Percentiles rank a stretch among this genome's conserved stretches.
phyloP scores from a whole-genome alignment of 2,888 invertebrate species.

The Conistra vaccinii region DNA sequence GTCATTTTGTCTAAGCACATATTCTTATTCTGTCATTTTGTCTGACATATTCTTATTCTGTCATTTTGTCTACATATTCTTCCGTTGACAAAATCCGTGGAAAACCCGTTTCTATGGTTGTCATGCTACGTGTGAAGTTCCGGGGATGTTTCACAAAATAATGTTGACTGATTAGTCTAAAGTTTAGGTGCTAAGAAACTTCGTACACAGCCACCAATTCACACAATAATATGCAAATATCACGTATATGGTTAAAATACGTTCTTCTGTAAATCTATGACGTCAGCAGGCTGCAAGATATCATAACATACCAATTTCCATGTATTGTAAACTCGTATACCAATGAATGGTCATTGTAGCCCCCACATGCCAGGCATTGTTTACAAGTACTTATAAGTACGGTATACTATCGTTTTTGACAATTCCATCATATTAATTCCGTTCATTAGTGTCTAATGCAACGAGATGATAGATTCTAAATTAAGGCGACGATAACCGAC shows the following conservation, averaged over 20 bases:
- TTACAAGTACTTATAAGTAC: neutral
- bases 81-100: too few relatives aligned
- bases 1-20: too few relatives aligned
- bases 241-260: neutral
- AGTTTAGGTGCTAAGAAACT: constrained; percentile 17
- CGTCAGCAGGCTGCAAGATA: neutral
- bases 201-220: constrained; percentile 16
- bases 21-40: too few relatives aligned
- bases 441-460: neutral
- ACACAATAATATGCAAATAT: constrained; percentile 18
- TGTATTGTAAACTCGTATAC: constrained; percentile 2
- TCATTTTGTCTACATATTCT: too few relatives aligned
- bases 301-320: constrained; percentile 17
- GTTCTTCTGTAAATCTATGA: neutral
- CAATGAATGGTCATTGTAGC: constrained; percentile 8
- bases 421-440: neutral
- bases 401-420: neutral
- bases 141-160: neutral
- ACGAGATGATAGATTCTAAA: neutral
- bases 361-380: neutral
- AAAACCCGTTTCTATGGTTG: too few relatives aligned
- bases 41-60: too few relatives aligned
- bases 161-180: neutral
- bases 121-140: too few relatives aligned
- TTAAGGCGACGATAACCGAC: too few relatives aligned